Conservation (phyloP, 2,113 vertebrate genomes). For the Antechinus flavipes region DNA sequence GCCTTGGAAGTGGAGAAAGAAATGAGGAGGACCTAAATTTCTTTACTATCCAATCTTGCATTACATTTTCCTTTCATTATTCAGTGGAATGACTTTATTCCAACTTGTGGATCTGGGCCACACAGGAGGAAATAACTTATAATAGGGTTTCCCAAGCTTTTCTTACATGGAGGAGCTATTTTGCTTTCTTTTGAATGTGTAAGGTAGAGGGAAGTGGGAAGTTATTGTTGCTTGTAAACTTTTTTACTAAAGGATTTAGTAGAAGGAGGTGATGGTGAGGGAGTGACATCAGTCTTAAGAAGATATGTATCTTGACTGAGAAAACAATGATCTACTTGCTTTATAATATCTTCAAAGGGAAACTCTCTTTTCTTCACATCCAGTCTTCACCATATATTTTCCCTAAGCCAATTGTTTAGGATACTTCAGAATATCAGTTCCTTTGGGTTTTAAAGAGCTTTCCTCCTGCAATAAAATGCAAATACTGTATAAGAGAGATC, state of each 20-base stretch:
- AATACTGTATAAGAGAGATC: not conserved
- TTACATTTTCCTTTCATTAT: not conserved
- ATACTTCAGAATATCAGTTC: not conserved
- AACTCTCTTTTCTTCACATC: not conserved
- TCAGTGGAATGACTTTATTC: not conserved
- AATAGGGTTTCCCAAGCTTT: not conserved
- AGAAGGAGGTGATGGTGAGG: not conserved
- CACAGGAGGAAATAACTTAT: not conserved
- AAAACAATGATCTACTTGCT: not conserved
- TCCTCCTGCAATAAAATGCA: not conserved
- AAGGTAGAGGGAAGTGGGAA: not conserved
- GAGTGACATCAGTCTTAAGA: not conserved
- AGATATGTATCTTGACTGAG: not conserved
- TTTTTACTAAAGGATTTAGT: too few species aligned
- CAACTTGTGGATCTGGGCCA: not conserved
- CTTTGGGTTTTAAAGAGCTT: not conserved
- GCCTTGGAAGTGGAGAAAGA: not conserved
- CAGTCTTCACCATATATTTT: not conserved
- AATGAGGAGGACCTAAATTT: fast-evolving
- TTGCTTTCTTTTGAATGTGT: not conserved
- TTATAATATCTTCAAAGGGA: not conserved
- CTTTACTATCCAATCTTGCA: not conserved
- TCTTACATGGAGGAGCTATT: not conserved
- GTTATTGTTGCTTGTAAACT: not conserved
- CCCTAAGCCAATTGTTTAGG: not conserved